Evolutionary conservation across 1,140 invertebrate genomes (phyloP), one percentile per base, ranked within the genome.

Genomic region (Zaprionus gabonicus): DNA sequence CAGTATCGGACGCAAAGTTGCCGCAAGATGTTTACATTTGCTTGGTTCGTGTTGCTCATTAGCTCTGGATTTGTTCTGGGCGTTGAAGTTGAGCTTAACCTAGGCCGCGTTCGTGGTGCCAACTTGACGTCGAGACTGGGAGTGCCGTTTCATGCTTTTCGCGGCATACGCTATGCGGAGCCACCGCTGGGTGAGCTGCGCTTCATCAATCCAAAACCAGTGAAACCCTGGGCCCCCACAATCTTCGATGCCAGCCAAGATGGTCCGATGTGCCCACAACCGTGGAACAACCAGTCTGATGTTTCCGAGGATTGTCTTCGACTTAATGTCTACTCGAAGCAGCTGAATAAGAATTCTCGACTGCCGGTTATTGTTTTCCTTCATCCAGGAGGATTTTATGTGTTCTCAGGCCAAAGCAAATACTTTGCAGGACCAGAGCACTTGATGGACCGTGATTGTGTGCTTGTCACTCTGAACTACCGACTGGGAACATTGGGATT

Each of bases 281-380:
- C 91, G 0, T 91, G 82, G 6, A 63, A 80, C 7, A 82, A 58
- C 31, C 65, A 73, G 92, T 92, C 80, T 66, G 90, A 75, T 56
- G 68, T 88, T 10, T 93, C 93, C 23, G 96, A 97, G 83, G 96
- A 98, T 93, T 98, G 97, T 91, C 93, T 98, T 10, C 96, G 96
- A 74, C 93, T 98, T 3, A 97, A 98, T 90, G 94, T 98, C 10
- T 97, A 97, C 87, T 95, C 96, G 0, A 97, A 97, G 25, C 91
- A 92, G 38, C 79, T 95, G 2, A 72, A 65, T 12, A 93, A 93
- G 23, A 70, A 31, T 17, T 76, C 17, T 3, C 67, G 49, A 0
- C 76, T 80, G 10, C 95, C 95, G 1, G 95, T 96, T 0, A 94
- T 95, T 92, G 94, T 95, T 0, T 95, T 93, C 55, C 91, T 97